Percentiles rank a stretch among this genome's conserved stretches.
Evolutionary conservation across 2,888 invertebrate genomes (phyloP).

Genomic region (Autographa pulchrina): DNA sequence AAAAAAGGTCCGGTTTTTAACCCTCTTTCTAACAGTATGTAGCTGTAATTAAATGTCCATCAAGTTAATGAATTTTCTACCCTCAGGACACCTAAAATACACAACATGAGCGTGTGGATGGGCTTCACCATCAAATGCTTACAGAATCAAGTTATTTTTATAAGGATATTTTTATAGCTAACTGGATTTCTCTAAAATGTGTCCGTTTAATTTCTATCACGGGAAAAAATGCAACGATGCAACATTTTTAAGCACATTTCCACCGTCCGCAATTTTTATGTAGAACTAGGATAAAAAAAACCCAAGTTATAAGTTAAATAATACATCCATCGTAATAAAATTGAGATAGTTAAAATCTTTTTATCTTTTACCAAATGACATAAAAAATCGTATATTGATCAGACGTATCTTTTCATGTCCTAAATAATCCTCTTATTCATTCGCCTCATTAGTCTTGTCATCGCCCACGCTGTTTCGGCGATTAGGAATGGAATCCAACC

Average conservation of each 20-base stretch:
- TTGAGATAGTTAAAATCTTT: no score
- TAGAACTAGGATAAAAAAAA: no score
- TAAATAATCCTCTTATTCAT: neutral
- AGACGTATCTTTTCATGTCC: neutral
- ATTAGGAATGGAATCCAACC: neutral
- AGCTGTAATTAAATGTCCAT: constrained; percentile 37
- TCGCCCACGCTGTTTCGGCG: neutral
- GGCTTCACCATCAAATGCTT: neutral
- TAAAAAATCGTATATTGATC: neutral
- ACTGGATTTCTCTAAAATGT: neutral
- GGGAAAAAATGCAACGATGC: no score
- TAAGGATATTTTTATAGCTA: neutral
- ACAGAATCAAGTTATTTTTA: neutral
- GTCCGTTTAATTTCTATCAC: neutral
- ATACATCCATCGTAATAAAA: no score
- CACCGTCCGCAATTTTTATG: no score
- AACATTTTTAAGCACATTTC: no score
- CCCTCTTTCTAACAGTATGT: constrained; percentile 28
- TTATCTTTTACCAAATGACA: no score
- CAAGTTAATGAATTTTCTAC: constrained; percentile 37
- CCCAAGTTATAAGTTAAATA: no score
- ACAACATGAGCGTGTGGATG: neutral
- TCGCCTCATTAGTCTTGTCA: neutral
- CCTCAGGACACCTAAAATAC: constrained; percentile 29
- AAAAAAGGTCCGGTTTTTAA: constrained; percentile 27